These are phyloP conservation scores for Sphaerophoria taeniata DNA, from an alignment of 2,888 invertebrate species.

Conservation along the genomic window DNA sequence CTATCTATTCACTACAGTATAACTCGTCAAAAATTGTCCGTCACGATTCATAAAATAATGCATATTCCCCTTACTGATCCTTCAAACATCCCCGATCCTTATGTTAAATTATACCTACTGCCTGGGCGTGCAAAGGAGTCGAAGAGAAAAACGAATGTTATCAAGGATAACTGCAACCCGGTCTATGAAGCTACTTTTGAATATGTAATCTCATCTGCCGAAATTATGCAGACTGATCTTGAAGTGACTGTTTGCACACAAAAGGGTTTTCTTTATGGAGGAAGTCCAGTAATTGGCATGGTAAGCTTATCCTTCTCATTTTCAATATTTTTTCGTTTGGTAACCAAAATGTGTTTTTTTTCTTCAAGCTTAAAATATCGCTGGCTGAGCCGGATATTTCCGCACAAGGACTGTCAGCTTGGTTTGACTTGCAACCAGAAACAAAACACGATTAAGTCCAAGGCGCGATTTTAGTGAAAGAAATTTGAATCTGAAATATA, in stretches of 20 bases:
- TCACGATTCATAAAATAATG: constrained; percentile 95
- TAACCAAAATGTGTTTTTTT: neutral
- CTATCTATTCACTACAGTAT: constrained; percentile 93
- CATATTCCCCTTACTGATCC: constrained; percentile 92
- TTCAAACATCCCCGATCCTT: constrained; percentile 93
- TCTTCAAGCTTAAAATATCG: constrained; percentile 79
- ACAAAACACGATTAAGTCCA: constrained; percentile 89
- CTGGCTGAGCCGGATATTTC: constrained; percentile 80
- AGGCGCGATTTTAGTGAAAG: neutral
- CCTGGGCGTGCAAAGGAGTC: constrained; percentile 93
- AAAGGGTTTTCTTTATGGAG: constrained; percentile 91
- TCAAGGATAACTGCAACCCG: constrained; percentile 95
- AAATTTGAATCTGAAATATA: no score
- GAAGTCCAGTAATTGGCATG: constrained; percentile 93
- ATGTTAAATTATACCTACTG: constrained; percentile 93
- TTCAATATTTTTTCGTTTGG: neutral
- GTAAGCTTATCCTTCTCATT: constrained; percentile 81
- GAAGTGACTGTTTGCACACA: constrained; percentile 95
- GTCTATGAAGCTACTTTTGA: constrained; percentile 96
- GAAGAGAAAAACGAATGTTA: constrained; percentile 92
- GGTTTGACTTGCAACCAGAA: constrained; percentile 82
- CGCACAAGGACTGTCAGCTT: constrained; percentile 80
- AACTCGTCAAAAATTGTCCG: constrained; percentile 90
- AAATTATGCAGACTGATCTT: constrained; percentile 89
- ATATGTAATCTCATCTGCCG: constrained; percentile 92